Evolutionary conservation across 1,140 invertebrate species (phyloP).

Genomic region (Drosophila suzukii): DNA sequence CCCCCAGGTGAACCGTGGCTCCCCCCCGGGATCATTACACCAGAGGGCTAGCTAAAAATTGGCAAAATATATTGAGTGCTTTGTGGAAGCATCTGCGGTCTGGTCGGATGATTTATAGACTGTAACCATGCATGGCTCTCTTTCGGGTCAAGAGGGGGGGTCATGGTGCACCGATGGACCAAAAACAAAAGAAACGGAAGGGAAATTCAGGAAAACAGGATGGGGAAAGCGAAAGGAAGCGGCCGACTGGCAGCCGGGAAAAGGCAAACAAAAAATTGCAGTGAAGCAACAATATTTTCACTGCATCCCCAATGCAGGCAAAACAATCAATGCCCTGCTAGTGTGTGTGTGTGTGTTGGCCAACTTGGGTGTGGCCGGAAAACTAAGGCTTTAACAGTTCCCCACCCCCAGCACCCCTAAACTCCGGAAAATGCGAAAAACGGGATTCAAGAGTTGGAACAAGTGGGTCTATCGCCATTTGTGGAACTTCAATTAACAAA

Average conservation of each 20-base stretch:
- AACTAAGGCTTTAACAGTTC: conserved; percentile 16
- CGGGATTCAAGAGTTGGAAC: neutral
- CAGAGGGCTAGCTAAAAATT: conserved; percentile 25
- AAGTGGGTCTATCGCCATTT: too few relatives aligned
- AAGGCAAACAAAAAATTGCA: conserved; percentile 37
- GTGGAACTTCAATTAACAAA: neutral
- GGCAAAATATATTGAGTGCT: conserved; percentile 40
- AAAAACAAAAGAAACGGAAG: conserved; percentile 7
- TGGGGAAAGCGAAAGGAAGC: conserved; percentile 7
- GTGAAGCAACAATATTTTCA: conserved; percentile 39
- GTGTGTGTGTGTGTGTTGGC: conserved; percentile 5
- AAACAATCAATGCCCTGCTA: conserved; percentile 28
- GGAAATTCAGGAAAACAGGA: conserved; percentile 2
- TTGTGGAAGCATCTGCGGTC: conserved; percentile 37
- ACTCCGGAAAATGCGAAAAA: neutral
- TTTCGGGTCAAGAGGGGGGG: conserved; percentile 8
- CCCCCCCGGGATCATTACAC: conserved; percentile 16
- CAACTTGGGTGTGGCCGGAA: conserved; percentile 31
- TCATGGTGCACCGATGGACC: neutral
- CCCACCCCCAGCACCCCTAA: neutral
- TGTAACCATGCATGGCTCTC: conserved; percentile 1
- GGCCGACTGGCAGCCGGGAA: conserved; percentile 1
- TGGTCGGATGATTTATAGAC: conserved; percentile 41
- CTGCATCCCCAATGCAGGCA: conserved; percentile 43
- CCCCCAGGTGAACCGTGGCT: conserved; percentile 8